Evolutionary conservation across 2,797 vertebrate species (phyloP).

Genomic region (Sebastes dallii): DNA sequence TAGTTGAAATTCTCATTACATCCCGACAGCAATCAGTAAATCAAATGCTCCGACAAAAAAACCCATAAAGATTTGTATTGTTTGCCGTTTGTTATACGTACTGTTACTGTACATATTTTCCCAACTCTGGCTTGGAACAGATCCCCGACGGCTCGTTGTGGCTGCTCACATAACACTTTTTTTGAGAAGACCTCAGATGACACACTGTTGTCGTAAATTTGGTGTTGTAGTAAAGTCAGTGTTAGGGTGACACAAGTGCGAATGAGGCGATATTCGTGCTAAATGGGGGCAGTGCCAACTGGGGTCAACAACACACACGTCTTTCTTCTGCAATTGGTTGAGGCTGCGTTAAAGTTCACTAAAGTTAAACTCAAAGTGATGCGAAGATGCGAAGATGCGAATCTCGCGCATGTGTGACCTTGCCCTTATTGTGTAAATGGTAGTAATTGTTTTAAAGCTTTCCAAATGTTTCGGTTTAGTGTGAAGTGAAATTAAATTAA

Average conservation of each 20-base stretch:
- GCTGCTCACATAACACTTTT: not conserved
- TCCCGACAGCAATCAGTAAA: too few species aligned
- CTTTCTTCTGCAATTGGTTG: not conserved
- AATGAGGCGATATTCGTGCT: not conserved
- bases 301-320: not conserved
- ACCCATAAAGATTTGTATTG: not conserved
- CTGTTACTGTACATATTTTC: not conserved
- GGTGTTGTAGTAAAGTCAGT: not conserved
- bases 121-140: not conserved
- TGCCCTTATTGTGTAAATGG: not conserved
- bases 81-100: not conserved
- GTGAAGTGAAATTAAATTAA: not conserved
- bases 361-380: not conserved
- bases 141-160: not conserved
- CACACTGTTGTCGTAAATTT: not conserved
- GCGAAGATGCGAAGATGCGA: not conserved
- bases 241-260: not conserved
- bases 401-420: not conserved
- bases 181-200: not conserved
- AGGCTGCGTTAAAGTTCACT: not conserved
- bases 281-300: not conserved
- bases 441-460: not conserved
- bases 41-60: too few species aligned
- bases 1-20: too few species aligned
- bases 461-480: not conserved